Conservation (phyloP, 1,140 invertebrate species). For the Drosophila melanica region DNA sequence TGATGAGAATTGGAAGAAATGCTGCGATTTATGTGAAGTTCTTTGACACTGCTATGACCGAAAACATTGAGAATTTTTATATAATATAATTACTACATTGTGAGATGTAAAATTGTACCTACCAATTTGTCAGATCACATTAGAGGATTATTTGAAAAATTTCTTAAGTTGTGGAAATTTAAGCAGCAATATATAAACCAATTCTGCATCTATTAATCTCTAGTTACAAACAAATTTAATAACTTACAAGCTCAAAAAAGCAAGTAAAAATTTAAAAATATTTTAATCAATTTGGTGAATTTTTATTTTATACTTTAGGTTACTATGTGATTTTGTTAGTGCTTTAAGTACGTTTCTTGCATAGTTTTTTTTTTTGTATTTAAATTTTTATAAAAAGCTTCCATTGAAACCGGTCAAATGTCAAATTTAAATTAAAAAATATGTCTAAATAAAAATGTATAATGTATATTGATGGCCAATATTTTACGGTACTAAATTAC, state of each 20-base stretch:
- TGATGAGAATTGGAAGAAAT: slow-evolving; percentile 7
- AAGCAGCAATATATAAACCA: neutral
- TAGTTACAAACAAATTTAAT: slow-evolving; percentile 12
- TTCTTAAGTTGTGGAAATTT: neutral
- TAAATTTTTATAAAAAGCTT: slow-evolving; percentile 47
- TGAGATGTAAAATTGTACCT: too few species aligned
- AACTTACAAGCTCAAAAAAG: neutral
- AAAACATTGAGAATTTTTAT: too few species aligned
- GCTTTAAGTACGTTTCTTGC: slow-evolving; percentile 75
- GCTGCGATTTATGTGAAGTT: neutral
- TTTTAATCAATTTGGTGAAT: slow-evolving; percentile 25
- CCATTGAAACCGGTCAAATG: slow-evolving; percentile 48
- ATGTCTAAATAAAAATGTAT: slow-evolving; percentile 41
- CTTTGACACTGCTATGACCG: neutral
- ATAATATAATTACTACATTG: too few species aligned
- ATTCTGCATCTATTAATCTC: slow-evolving; percentile 11
- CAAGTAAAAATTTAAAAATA: slow-evolving; percentile 22
- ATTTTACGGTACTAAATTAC: slow-evolving; percentile 61
- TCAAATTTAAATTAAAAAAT: slow-evolving; percentile 36
- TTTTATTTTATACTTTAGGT: slow-evolving; percentile 68
- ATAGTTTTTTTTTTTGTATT: slow-evolving; percentile 42
- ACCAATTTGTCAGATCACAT: neutral
- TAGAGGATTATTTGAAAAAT: slow-evolving; percentile 3
- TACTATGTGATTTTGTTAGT: slow-evolving; percentile 78
- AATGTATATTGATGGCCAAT: slow-evolving; percentile 37